Percentiles rank a stretch among this genome's conserved stretches.
Evolutionary conservation across 2,113 vertebrate genomes (phyloP).

Genomic region (Leptosomus discolor): DNA sequence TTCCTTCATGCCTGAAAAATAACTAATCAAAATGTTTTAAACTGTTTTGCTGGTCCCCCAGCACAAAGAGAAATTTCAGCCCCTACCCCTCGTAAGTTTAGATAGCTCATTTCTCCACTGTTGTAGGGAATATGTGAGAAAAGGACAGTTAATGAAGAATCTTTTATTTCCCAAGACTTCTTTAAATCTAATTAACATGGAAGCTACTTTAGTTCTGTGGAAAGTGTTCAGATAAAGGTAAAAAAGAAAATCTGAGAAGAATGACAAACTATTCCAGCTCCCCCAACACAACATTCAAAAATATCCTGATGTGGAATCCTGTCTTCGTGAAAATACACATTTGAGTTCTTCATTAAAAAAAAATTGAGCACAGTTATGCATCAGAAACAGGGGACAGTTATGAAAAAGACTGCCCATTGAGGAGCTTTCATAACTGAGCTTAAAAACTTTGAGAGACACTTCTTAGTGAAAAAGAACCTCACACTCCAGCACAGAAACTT

Average conservation of each 20-base stretch:
- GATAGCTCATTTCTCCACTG: neutral
- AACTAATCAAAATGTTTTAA: neutral
- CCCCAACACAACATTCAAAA: neutral
- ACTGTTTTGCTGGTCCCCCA: neutral
- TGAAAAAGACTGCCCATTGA: neutral
- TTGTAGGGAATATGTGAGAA: neutral
- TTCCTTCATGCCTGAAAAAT: neutral
- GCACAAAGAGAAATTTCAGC: slow-evolving; percentile 1
- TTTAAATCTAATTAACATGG: neutral
- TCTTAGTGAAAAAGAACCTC: neutral
- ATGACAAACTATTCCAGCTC: neutral
- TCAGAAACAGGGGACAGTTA: neutral
- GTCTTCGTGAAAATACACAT: neutral
- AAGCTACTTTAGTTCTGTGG: neutral
- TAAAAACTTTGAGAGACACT: neutral
- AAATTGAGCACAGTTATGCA: neutral
- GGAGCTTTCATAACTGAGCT: neutral
- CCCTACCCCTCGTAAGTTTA: neutral
- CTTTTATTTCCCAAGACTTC: neutral
- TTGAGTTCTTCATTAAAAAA: neutral
- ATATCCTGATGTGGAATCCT: neutral
- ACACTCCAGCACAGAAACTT: neutral
- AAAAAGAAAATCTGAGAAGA: slow-evolving; percentile 7
- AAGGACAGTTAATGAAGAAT: neutral
- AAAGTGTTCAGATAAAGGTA: neutral